Evolutionary conservation across 2,888 invertebrate genomes (phyloP).

Genomic region (Linnaemya vulpina): DNA sequence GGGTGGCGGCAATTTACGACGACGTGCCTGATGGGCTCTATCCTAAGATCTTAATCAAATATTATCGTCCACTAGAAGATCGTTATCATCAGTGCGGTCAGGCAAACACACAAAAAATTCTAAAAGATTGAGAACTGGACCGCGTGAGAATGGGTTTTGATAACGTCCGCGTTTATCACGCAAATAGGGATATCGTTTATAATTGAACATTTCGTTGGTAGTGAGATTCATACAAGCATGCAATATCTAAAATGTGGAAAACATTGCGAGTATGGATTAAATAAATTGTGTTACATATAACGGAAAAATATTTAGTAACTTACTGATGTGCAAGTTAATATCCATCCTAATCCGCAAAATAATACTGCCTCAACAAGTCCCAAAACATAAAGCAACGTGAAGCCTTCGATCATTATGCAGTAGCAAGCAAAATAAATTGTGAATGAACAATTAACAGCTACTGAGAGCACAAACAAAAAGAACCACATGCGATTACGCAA

Average conservation of each 20-base stretch:
- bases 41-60: constrained; percentile 83
- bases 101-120: constrained; percentile 95
- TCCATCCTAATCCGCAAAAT: constrained; percentile 94
- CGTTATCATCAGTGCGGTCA: constrained; percentile 90
- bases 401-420: constrained; percentile 92
- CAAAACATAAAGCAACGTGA: constrained; percentile 92
- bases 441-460: constrained; percentile 93
- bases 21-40: constrained; percentile 76
- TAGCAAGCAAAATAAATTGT: constrained; percentile 94
- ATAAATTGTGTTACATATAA: neutral
- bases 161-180: constrained; percentile 94
- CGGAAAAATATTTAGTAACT: constrained; percentile 79
- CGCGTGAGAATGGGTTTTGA: constrained; percentile 95
- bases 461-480: constrained; percentile 93
- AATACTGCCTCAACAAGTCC: constrained; percentile 92
- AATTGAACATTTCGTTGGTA: constrained; percentile 97
- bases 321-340: constrained; percentile 94
- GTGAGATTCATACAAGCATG: constrained; percentile 97
- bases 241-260: constrained; percentile 86
- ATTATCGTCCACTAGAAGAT: constrained; percentile 87
- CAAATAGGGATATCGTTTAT: constrained; percentile 94
- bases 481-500: constrained; percentile 96
- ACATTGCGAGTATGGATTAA: neutral
- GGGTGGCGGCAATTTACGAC: constrained; percentile 76
- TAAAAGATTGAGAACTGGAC: constrained; percentile 92